These are phyloP conservation scores for Drosophila bocqueti DNA, from an alignment of 1,140 invertebrate species.

Conservation along the genomic window DNA sequence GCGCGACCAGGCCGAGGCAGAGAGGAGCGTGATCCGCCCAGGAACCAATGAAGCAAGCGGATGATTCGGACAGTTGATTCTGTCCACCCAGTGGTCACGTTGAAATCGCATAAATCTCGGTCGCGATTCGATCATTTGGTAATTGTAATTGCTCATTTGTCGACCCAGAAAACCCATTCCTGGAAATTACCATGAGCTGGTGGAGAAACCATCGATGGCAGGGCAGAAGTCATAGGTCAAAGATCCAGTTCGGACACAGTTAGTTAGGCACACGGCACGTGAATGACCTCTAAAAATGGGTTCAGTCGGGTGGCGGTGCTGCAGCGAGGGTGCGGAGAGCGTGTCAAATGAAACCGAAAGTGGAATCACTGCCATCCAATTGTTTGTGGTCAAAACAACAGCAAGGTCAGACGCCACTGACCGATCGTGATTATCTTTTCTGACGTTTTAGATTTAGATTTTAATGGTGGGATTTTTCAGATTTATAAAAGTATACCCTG, in stretches of 20 bases:
- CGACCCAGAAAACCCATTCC: conserved; percentile 40
- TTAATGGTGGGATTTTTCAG: conserved; percentile 43
- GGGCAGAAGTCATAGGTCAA: conserved; percentile 27
- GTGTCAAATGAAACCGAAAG: conserved; percentile 64
- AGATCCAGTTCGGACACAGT: conserved; percentile 60
- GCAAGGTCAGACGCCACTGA: conserved; percentile 76
- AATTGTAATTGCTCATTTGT: conserved; percentile 37
- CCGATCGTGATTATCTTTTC: conserved; percentile 55
- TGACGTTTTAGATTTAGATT: conserved; percentile 34
- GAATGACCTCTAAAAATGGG: conserved; percentile 73
- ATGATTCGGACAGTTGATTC: conserved; percentile 39
- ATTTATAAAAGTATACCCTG: conserved; percentile 15
- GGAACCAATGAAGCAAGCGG: conserved; percentile 73
- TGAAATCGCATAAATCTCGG: conserved; percentile 62
- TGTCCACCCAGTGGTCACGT: conserved; percentile 59
- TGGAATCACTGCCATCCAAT: conserved; percentile 47
- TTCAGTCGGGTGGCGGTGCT: conserved; percentile 14
- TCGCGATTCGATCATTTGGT: conserved; percentile 25
- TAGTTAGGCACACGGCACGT: conserved; percentile 64
- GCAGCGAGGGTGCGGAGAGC: conserved; percentile 33
- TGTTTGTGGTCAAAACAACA: conserved; percentile 59
- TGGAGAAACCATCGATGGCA: conserved; percentile 5
- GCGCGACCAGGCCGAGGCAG: conserved; percentile 33
- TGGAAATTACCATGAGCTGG: conserved; percentile 55
- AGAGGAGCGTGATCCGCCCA: conserved; percentile 56